phyloP scores from a whole-genome alignment of 2,797 vertebrate species.

The Danio jaintianensis region DNA sequence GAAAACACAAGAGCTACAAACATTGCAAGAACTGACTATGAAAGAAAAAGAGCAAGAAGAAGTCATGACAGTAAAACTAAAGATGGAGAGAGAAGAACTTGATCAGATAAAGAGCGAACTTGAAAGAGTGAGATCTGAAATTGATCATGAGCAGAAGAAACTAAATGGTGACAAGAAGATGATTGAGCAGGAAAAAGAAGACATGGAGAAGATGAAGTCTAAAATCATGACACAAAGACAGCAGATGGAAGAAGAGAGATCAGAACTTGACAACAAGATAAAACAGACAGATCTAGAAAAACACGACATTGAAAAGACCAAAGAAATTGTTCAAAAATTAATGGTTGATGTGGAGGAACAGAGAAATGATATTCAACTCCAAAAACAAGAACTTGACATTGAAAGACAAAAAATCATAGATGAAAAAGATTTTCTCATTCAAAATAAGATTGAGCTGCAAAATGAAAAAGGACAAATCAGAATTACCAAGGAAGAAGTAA shows the following conservation, averaged over 20 bases:
- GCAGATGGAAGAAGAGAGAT: not conserved
- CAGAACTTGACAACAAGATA: not conserved
- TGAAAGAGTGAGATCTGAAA: conserved; percentile 11
- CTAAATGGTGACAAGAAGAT: not conserved
- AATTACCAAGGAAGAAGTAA: not conserved
- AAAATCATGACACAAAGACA: not conserved
- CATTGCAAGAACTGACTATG: not conserved
- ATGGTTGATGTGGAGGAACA: conserved; percentile 9
- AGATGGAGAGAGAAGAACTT: conserved; percentile 6
- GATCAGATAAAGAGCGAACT: not conserved
- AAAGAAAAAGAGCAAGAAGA: not conserved
- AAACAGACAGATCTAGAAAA: conserved; percentile 12
- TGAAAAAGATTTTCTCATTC: conserved; percentile 14
- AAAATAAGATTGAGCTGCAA: conserved; percentile 16
- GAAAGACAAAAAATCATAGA: not conserved
- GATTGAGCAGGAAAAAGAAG: not conserved
- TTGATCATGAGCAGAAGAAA: not conserved
- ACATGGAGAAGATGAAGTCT: not conserved
- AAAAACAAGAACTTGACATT: not conserved
- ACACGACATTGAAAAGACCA: conserved; percentile 15
- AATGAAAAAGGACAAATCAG: not conserved
- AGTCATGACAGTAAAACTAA: conserved; percentile 4
- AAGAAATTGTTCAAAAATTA: not conserved
- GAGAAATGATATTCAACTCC: not conserved
- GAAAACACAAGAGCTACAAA: conserved; percentile 10